phyloP scores from a whole-genome alignment of 2,113 vertebrate species.

The Capreolus pygargus region DNA sequence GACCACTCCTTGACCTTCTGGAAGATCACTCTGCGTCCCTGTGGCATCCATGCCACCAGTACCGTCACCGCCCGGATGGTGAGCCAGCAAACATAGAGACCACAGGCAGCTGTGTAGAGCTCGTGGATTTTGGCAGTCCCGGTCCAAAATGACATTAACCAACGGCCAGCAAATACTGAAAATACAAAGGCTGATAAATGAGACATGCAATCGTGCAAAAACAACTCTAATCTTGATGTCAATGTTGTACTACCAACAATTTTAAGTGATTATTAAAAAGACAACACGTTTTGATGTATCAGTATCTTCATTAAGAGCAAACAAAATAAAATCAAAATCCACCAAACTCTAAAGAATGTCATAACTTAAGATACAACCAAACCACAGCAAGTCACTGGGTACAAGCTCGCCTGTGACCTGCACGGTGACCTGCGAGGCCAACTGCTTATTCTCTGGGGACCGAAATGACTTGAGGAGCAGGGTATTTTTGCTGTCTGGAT shows the following conservation, averaged over 20 bases:
- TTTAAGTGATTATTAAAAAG: background rate
- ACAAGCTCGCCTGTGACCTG: background rate
- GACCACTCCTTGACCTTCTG: conserved; percentile 99
- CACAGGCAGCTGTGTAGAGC: conserved; percentile 97
- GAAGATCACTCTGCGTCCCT: conserved; percentile 95
- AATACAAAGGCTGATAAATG: conserved; percentile 72
- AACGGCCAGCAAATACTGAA: conserved; percentile 96
- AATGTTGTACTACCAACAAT: background rate
- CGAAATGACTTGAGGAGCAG: background rate
- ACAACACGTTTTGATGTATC: background rate
- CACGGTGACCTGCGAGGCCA: background rate
- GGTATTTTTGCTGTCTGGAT: background rate
- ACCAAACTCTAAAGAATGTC: background rate
- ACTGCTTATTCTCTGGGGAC: background rate
- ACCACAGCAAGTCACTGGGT: background rate
- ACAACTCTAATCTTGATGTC: background rate
- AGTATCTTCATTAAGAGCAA: background rate
- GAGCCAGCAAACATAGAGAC: conserved; percentile 98
- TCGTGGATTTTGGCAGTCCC: conserved; percentile 98
- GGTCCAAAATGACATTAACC: conserved; percentile 99
- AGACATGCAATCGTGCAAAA: background rate
- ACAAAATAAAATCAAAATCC: background rate
- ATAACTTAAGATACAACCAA: background rate
- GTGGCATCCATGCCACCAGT: conserved; percentile 97
- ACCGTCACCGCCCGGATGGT: conserved; percentile 94